A percentile compares a stretch with the other conserved stretches of the same genome.
Conservation (phyloP, 2,888 invertebrate species). For the Netelia fuscicornis region DNA sequence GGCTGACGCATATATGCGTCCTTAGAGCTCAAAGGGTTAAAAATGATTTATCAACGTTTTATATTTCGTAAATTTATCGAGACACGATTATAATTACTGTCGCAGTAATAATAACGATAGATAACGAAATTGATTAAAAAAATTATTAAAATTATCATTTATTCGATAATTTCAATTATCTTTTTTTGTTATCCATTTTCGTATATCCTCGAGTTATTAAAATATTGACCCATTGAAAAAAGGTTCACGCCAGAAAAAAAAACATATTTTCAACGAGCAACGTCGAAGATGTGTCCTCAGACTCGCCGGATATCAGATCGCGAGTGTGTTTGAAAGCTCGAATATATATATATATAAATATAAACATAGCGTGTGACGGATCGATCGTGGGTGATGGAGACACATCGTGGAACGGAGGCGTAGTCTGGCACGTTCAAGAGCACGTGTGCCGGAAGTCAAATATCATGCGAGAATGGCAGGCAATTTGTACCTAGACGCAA, state of each 20-base stretch:
- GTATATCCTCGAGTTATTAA: no score
- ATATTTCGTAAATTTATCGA: no score
- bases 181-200: neutral
- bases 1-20: no score
- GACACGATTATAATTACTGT: no score
- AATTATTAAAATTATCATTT: neutral
- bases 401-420: slow-evolving; percentile 27
- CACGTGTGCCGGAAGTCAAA: slow-evolving; percentile 66
- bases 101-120: no score
- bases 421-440: slow-evolving; percentile 54
- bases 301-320: slow-evolving; percentile 14
- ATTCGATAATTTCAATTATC: neutral
- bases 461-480: slow-evolving; percentile 64
- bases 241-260: neutral
- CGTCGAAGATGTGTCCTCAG: neutral
- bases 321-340: slow-evolving; percentile 12
- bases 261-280: neutral
- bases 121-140: neutral
- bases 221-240: no score
- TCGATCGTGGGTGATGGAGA: slow-evolving; percentile 68
- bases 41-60: no score
- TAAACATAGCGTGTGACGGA: slow-evolving; percentile 64
- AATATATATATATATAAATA: slow-evolving; percentile 24
- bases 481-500: slow-evolving; percentile 52
- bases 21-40: no score